Conservation (phyloP, 2,888 invertebrate genomes). For the Cantharis flavilabris region DNA sequence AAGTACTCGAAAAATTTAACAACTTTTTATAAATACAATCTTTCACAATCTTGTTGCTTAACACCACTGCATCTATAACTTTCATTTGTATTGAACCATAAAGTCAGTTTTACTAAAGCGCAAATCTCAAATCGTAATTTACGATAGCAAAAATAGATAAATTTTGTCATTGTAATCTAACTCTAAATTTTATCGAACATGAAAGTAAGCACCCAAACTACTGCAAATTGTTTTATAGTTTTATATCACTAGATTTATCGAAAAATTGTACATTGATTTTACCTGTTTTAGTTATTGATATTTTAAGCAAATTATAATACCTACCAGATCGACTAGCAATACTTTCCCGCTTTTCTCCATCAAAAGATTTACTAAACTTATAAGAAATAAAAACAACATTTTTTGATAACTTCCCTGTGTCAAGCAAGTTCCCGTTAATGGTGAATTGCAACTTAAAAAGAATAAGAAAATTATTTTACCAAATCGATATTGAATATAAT, state of each 20-base stretch:
- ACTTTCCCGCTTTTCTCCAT: not conserved
- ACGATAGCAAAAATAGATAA: constrained; percentile 27
- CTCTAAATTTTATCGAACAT: constrained; percentile 32
- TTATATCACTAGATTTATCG: constrained; percentile 20
- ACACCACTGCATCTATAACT: not conserved
- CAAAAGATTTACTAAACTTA: not conserved
- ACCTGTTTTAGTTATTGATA: not conserved
- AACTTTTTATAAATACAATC: not conserved
- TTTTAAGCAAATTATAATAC: not conserved
- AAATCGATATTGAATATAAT: not conserved
- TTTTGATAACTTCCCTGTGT: not conserved
- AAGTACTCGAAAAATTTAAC: not conserved
- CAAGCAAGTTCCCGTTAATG: not conserved
- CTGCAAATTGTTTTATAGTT: constrained; percentile 28
- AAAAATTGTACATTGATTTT: constrained; percentile 5
- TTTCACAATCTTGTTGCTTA: not conserved
- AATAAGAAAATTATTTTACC: not conserved
- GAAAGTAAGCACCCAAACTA: constrained; percentile 26
- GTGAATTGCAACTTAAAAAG: not conserved
- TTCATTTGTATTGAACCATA: not conserved
- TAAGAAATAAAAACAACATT: not conserved
- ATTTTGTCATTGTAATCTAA: constrained; percentile 25
- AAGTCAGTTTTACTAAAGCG: constrained; percentile 12
- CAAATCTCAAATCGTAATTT: constrained; percentile 22
- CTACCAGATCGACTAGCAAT: not conserved